phyloP scores from a whole-genome alignment of 2,797 vertebrate species.

The Melanotaenia maccullochi region DNA sequence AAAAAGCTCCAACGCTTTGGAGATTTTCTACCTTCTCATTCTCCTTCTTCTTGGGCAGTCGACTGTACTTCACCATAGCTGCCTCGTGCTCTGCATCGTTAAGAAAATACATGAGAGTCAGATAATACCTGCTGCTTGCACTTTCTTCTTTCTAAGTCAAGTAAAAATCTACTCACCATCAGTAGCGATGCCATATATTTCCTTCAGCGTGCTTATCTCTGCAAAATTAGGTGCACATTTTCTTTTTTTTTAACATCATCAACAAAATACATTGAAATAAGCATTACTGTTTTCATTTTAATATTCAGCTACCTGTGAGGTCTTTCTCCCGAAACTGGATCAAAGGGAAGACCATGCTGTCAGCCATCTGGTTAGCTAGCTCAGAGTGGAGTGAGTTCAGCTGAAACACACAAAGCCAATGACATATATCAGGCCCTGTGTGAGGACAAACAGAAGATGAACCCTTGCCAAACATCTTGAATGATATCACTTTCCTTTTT shows the following conservation, averaged over 20 bases:
- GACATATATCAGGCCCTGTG: constrained; percentile 28
- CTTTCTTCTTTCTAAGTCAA: constrained; percentile 13
- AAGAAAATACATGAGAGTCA: constrained; percentile 7
- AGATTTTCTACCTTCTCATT: constrained; percentile 89
- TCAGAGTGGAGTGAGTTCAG: constrained; percentile 93
- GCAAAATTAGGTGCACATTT: constrained; percentile 65
- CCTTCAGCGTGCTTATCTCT: constrained; percentile 98
- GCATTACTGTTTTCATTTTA: not conserved
- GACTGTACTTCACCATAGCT: constrained; percentile 98
- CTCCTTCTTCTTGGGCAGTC: constrained; percentile 94
- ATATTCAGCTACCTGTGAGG: constrained; percentile 89
- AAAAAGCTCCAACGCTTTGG: constrained; percentile 14
- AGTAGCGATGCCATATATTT: constrained; percentile 94
- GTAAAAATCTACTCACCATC: constrained; percentile 84
- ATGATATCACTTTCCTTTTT: constrained; percentile 34
- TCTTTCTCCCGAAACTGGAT: constrained; percentile 98
- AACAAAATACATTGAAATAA: not conserved
- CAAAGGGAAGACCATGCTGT: constrained; percentile 95
- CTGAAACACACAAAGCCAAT: constrained; percentile 78
- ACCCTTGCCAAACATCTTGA: constrained; percentile 49
- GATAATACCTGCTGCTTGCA: not conserved
- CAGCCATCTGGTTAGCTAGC: constrained; percentile 93
- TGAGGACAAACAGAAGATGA: constrained; percentile 37
- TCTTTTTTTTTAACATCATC: not conserved
- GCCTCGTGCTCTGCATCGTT: constrained; percentile 90